These are phyloP conservation scores for Listronotus oregonensis DNA, from an alignment of 1,140 invertebrate genomes.

Conservation along the genomic window DNA sequence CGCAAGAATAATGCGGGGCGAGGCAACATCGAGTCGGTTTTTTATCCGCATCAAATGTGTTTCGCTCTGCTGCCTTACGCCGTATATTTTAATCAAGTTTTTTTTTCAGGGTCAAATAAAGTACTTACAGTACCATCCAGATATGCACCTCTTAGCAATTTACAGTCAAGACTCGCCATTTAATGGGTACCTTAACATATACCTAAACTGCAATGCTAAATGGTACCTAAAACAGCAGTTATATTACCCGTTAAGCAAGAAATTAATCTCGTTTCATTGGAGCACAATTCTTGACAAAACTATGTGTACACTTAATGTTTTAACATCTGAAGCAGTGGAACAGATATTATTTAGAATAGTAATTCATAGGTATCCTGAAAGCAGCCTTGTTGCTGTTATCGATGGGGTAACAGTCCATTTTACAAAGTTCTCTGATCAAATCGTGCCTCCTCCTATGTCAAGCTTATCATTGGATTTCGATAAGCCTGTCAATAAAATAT, in stretches of 20 bases:
- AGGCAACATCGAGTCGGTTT: too few relatives aligned
- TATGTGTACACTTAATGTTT: conserved; percentile 30
- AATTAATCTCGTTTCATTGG: conserved; percentile 37
- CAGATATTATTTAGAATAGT: conserved; percentile 28
- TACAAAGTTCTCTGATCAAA: conserved; percentile 35
- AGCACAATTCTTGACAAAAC: conserved; percentile 20
- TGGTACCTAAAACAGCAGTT: conserved; percentile 45
- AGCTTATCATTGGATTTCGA: conserved; percentile 16
- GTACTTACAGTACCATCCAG: conserved; percentile 39
- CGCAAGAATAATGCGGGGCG: too few relatives aligned
- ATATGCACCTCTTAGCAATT: conserved; percentile 35
- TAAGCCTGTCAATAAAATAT: conserved; percentile 39
- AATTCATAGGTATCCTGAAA: conserved; percentile 21
- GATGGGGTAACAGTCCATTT: conserved; percentile 37
- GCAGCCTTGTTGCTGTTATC: conserved; percentile 34
- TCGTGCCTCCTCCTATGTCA: conserved; percentile 39
- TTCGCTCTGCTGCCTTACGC: too few relatives aligned
- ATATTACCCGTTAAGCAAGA: conserved; percentile 15
- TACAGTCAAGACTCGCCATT: conserved; percentile 7
- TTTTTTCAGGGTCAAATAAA: conserved; percentile 39
- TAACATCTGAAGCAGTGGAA: conserved; percentile 29
- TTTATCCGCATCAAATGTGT: too few relatives aligned
- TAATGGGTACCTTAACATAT: conserved; percentile 32
- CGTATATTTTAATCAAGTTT: too few relatives aligned
- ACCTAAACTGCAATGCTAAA: conserved; percentile 35